A percentile compares a stretch with the other conserved stretches of the same genome.
Conservation (phyloP, 2,888 invertebrate species). For the Mycalesis mineus region DNA sequence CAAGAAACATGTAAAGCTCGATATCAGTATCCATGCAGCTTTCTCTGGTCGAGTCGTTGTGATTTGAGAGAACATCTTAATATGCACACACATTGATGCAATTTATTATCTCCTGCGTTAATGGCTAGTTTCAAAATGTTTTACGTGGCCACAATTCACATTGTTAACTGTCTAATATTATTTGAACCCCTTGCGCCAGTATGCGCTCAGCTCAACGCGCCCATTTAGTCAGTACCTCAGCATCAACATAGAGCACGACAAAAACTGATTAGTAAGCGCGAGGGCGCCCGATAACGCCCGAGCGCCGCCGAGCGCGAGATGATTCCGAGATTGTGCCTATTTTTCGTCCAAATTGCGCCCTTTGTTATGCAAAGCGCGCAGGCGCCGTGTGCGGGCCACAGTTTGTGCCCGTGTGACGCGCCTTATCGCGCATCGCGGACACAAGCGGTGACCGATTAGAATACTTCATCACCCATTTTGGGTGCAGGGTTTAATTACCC, state of each 20-base stretch:
- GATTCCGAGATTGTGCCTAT: conserved; percentile 66
- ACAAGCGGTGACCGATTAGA: conserved; percentile 72
- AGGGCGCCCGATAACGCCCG: conserved; percentile 42
- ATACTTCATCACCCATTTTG: conserved; percentile 66
- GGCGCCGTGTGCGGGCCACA: conserved; percentile 74
- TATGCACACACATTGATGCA: too few species aligned
- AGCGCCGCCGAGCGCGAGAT: conserved; percentile 50
- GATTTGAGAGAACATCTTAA: too few species aligned
- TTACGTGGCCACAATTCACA: too few species aligned
- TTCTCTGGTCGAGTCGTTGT: too few species aligned
- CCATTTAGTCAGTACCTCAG: conserved; percentile 1
- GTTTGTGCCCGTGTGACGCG: conserved; percentile 65
- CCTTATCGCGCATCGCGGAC: conserved; percentile 65
- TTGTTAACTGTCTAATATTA: too few species aligned
- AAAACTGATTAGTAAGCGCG: conserved; percentile 45
- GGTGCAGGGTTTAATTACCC: conserved; percentile 32
- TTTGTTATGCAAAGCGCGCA: conserved; percentile 77
- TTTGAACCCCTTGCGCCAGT: too few species aligned
- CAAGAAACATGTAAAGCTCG: too few species aligned
- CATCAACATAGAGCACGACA: conserved; percentile 19
- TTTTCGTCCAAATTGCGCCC: conserved; percentile 76
- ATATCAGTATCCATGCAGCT: too few species aligned
- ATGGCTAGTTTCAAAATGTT: too few species aligned
- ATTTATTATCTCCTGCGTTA: too few species aligned
- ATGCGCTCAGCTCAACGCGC: too few species aligned